Evolutionary conservation across 2,888 invertebrate genomes (phyloP).

Genomic region (Apotomis capreana): DNA sequence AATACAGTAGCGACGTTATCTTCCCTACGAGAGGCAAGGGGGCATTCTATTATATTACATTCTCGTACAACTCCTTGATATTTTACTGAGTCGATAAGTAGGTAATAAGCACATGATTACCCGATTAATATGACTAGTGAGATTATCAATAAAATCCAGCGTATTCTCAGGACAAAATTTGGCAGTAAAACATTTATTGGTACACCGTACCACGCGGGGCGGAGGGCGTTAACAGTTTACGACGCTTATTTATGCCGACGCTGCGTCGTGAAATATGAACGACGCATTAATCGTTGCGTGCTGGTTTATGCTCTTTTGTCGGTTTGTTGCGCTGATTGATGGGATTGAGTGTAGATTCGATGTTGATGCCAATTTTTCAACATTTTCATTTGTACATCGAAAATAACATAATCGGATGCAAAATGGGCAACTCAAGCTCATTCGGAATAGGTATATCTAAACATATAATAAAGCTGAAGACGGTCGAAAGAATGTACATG

Average conservation of each 20-base stretch:
- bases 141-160: slow-evolving; percentile 1
- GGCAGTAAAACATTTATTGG: slow-evolving; percentile 32
- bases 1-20: no score
- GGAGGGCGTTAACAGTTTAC: slow-evolving; percentile 57
- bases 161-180: slow-evolving; percentile 4
- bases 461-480: no score
- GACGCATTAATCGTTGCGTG: slow-evolving; percentile 51
- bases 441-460: no score
- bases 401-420: no score
- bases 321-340: slow-evolving; percentile 30
- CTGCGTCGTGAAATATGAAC: slow-evolving; percentile 53
- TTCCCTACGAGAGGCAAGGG: no score
- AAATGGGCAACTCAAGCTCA: no score
- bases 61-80: no score
- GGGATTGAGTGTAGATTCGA: slow-evolving; percentile 5
- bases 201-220: slow-evolving; percentile 52
- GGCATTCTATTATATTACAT: no score
- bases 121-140: not conserved
- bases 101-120: not conserved
- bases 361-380: not conserved
- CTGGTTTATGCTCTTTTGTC: slow-evolving; percentile 28
- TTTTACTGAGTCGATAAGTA: not conserved
- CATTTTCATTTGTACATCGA: no score
- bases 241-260: slow-evolving; percentile 53
- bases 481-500: no score